These are phyloP conservation scores for Agrotis puta DNA, from an alignment of 2,888 invertebrate species.

Conservation along the genomic window DNA sequence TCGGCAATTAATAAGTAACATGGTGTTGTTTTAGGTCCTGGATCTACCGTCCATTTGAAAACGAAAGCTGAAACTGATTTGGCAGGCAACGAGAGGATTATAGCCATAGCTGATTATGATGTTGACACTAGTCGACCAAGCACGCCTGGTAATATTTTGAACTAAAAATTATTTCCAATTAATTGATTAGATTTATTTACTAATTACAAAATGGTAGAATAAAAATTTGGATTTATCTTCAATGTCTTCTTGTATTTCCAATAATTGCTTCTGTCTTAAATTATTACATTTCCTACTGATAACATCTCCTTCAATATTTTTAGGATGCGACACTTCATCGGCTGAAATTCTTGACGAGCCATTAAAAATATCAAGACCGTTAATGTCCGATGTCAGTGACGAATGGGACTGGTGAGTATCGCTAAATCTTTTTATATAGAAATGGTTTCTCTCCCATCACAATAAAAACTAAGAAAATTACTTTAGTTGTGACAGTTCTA, in stretches of 20 bases:
- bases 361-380: constrained; percentile 72
- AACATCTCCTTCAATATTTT: not conserved
- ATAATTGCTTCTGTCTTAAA: too few relatives aligned
- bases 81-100: constrained; percentile 88
- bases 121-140: constrained; percentile 92
- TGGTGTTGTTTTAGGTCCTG: constrained; percentile 82
- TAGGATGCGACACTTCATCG: constrained; percentile 83
- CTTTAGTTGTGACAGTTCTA: too few relatives aligned
- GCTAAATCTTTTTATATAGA: too few relatives aligned
- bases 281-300: too few relatives aligned
- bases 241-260: too few relatives aligned
- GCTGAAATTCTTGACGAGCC: constrained; percentile 82
- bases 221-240: too few relatives aligned
- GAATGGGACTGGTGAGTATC: constrained; percentile 86
- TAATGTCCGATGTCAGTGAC: constrained; percentile 80
- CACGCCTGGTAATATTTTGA: constrained; percentile 92
- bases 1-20: not conserved
- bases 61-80: constrained; percentile 87
- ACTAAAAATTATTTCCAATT: too few relatives aligned
- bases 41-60: constrained; percentile 90
- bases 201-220: too few relatives aligned
- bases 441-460: too few relatives aligned
- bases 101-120: constrained; percentile 91
- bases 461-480: too few relatives aligned
- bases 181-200: too few relatives aligned